Evolutionary conservation across 1,140 invertebrate species (phyloP), one percentile per base, ranked within the genome.

Genomic region (Drosophila lacteicornis): DNA sequence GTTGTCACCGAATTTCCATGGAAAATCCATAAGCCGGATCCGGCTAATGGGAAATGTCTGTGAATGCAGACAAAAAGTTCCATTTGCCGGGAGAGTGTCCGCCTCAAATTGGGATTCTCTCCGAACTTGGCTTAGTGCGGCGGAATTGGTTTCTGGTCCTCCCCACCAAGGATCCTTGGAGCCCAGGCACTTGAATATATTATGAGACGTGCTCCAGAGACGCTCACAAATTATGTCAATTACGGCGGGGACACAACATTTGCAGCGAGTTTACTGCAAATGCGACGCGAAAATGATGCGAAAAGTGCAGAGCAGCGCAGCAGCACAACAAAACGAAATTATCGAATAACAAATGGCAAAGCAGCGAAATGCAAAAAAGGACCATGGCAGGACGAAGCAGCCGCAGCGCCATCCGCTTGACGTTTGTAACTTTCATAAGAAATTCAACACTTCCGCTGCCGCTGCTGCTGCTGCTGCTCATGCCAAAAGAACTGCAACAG

Each of bases 381-480:
- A 73, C 33, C 22, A 42, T 55, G 17, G 8, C 33, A 55, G 71
- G 33, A 76, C 42, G 33, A 40, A 57, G 53, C 42, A 53, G 33
- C 49, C 47, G 33, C 40, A 55, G n/a, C 42, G 58, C 43, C 65
- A 58, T 57, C 46, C 62, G 62, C 56, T 68, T 70, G 53, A 62
- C 56, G 42, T 77, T 80, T 65, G 50, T 57, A 68, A 84, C 68
- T 81, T 79, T 65, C 65, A 47, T 75, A 67, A 75, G 80, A 84
- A 84, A 80, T 67, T 79, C 80, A 84, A 90, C 73, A 84, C 85
- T 84, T 81, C 69, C 82, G 82, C 43, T 74, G 59, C 53, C 46
- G 19, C 53, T 56, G 53, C 13, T 5, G 40, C 40, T 42, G 40
- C 40, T 40, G 38, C 13, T 6, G 15, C 40, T 42, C 15, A 15